A percentile compares a stretch with the other conserved stretches of the same genome.
Conservation (phyloP, 1,140 invertebrate species). For the Aphelenchoides avenae region DNA sequence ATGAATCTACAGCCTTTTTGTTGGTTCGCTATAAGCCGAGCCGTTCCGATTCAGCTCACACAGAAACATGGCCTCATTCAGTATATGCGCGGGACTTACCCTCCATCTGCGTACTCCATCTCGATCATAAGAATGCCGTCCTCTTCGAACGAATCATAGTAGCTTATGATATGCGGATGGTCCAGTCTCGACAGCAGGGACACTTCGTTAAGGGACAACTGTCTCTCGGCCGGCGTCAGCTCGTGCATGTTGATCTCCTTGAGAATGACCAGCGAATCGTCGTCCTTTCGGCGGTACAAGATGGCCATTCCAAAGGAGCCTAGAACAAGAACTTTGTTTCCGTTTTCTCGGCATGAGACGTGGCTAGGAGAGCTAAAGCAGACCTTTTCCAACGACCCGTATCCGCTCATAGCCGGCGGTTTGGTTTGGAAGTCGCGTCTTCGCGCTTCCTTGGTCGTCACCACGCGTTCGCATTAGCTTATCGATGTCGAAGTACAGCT, state of each 20-base stretch:
- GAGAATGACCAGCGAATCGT: conserved; percentile 70
- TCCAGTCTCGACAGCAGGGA: conserved; percentile 69
- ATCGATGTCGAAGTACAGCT: too few relatives aligned
- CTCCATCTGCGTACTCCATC: conserved; percentile 77
- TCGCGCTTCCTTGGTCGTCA: too few relatives aligned
- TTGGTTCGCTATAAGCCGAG: too few relatives aligned
- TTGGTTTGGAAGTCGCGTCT: too few relatives aligned
- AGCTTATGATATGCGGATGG: conserved; percentile 73
- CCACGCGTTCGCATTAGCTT: too few relatives aligned
- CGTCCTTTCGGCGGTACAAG: conserved; percentile 68
- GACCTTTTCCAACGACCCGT: conserved; percentile 32
- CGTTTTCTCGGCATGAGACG: too few relatives aligned
- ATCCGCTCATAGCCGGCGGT: conserved; percentile 35
- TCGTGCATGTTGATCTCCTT: conserved; percentile 75
- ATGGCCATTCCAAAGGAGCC: conserved; percentile 74
- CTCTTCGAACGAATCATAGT: conserved; percentile 72
- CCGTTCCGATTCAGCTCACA: too few relatives aligned
- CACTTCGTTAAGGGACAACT: conserved; percentile 75
- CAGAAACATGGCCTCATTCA: neutral
- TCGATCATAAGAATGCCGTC: conserved; percentile 73
- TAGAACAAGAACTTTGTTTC: too few relatives aligned
- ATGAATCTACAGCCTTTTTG: too few relatives aligned
- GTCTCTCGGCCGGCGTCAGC: conserved; percentile 68
- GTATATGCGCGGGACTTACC: conserved; percentile 51
- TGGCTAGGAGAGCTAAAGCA: too few relatives aligned